Evolutionary conservation across 2,888 invertebrate species (phyloP), one percentile per base, ranked within the genome.

Genomic region (Conistra vaccinii): DNA sequence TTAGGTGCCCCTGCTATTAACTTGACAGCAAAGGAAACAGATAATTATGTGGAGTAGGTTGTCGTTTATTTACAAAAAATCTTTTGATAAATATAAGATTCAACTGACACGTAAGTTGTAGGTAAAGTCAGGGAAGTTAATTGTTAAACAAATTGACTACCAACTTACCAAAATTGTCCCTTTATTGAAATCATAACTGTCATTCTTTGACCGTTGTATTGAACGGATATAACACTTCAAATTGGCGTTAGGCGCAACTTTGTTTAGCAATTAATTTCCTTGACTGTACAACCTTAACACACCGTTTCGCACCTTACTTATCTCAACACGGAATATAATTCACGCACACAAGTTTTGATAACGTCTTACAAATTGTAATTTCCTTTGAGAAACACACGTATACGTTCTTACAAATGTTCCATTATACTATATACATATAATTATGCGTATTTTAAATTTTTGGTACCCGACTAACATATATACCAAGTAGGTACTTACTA

Each of bases 401-500:
- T 17, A 53, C 26, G 14, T 51, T n/a, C 60, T 35, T 69, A 76
- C 10, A 78, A 55, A 78, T 45, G 7, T 48, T 17, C 35, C 7
- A 6, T 4, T 10, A n/a, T 3, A 60, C 7, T 23, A 23, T 23
- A 23, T 6, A 51, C 12, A 45, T 26, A 20, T n/a, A 53, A 0
- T n/a, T n/a, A n/a, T n/a, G 14, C 17, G 20, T 55, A n/a, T 39
- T 45, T 66, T 12, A 3, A 67, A 32, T 23, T 14, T 26, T 60
- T 65, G 63, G 9, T 60, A 80, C 14, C 14, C n/a, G 0, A 35
- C 5, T 32, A 35, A n/a, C 45, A 73, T 35, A n/a, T 57, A 35
- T 42, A 72, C 17, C 9, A 32, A 23, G 3, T 35, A 17, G 48
- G 10, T 23, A 26, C 32, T n/a, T 45, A 45, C 4, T 45, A 48